phyloP scores from a whole-genome alignment of 2,113 vertebrate genomes.

The Melanerpes formicivorus region DNA sequence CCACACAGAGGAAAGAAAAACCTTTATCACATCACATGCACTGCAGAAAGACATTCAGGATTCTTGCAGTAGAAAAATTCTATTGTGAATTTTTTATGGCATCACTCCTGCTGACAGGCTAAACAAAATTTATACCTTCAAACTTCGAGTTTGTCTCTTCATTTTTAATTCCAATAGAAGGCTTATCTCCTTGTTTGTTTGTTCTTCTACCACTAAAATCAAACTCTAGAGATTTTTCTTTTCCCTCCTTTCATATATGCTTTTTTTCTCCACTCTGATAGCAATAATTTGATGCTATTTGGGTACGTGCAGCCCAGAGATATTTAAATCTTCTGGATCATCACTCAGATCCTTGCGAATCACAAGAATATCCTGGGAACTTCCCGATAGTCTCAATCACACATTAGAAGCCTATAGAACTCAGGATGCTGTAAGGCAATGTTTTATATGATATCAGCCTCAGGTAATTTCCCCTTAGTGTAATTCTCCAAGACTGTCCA shows the following conservation, averaged over 20 bases:
- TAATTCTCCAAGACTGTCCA: not conserved
- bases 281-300: not conserved
- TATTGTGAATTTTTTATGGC: not conserved
- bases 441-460: not conserved
- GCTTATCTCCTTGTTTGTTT: not conserved
- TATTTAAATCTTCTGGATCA: not conserved
- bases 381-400: not conserved
- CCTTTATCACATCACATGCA: conserved; percentile 14
- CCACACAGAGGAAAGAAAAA: conserved; percentile 71
- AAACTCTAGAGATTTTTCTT: not conserved
- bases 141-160: not conserved
- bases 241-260: not conserved
- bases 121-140: not conserved
- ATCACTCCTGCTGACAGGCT: not conserved
- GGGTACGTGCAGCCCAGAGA: not conserved
- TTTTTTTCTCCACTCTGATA: not conserved
- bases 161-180: not conserved
- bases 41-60: conserved; percentile 11
- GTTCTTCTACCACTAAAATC: not conserved
- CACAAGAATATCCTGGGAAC: not conserved
- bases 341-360: not conserved
- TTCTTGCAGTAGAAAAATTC: not conserved
- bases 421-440: not conserved
- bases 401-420: not conserved
- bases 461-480: not conserved